These are phyloP conservation scores for Agriopis marginaria DNA, from an alignment of 2,888 invertebrate species.

Conservation along the genomic window DNA sequence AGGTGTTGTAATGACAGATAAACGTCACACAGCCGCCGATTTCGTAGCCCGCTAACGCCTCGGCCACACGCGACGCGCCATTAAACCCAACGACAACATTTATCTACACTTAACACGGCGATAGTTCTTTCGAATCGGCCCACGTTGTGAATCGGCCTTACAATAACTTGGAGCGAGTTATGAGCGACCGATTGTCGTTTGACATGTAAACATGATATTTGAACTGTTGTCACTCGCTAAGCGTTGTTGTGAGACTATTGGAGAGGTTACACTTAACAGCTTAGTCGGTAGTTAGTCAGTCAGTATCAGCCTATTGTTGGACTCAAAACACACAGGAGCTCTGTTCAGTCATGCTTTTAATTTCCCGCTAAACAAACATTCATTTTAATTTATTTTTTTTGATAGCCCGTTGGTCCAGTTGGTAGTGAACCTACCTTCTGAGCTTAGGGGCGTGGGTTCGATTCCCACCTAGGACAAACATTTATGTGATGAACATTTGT, in stretches of 20 bases:
- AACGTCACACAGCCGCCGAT: constrained; percentile 37
- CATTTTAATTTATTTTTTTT: no score
- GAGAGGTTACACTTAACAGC: no score
- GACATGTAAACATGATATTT: constrained; percentile 52
- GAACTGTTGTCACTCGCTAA: constrained; percentile 26
- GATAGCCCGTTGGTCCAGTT: no score
- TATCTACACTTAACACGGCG: constrained; percentile 58
- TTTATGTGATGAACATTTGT: no score
- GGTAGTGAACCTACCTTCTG: no score
- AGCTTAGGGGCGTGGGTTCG: no score
- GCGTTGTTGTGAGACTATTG: constrained; percentile 16
- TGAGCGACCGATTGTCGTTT: constrained; percentile 47
- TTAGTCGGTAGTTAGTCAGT: no score
- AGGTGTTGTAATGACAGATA: neutral
- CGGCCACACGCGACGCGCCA: constrained; percentile 72
- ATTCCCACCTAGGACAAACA: no score
- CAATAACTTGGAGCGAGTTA: constrained; percentile 45
- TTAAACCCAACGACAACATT: constrained; percentile 76
- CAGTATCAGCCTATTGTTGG: no score
- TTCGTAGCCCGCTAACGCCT: constrained; percentile 45
- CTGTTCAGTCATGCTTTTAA: no score
- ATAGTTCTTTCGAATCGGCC: constrained; percentile 47
- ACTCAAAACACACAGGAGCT: no score
- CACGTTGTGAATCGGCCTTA: constrained; percentile 47
- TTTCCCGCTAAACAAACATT: no score